These are phyloP conservation scores for Malurus melanocephalus DNA, from an alignment of 2,113 vertebrate species.

Conservation along the genomic window DNA sequence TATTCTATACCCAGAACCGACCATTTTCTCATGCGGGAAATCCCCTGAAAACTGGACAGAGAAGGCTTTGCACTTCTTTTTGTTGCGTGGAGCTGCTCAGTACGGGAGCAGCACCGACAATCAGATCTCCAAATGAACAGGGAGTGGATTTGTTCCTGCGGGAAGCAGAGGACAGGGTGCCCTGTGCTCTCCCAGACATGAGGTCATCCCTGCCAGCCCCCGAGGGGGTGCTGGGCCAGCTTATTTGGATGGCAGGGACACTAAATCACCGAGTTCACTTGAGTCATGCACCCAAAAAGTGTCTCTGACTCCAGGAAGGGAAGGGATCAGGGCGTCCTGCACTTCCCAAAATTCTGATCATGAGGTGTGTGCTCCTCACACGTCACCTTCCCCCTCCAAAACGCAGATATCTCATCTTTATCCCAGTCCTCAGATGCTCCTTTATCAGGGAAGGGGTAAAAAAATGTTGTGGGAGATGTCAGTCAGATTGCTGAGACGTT, in stretches of 20 bases:
- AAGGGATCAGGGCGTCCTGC: neutral
- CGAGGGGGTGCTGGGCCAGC: neutral
- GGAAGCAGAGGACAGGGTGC: neutral
- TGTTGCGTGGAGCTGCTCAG: neutral
- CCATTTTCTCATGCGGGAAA: neutral
- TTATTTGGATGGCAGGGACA: neutral
- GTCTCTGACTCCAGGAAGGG: neutral
- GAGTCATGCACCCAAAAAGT: neutral
- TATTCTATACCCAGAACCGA: neutral
- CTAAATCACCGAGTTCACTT: neutral
- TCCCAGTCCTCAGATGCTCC: neutral
- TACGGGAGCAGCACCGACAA: neutral
- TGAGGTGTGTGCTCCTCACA: neutral
- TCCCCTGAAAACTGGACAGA: neutral
- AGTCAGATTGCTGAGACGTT: neutral
- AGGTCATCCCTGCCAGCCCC: slow-evolving; percentile 12
- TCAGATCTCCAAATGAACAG: neutral
- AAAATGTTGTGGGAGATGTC: neutral
- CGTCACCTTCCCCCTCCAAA: neutral
- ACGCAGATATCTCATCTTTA: fast-evolving
- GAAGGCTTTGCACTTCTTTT: neutral
- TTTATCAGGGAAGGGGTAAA: neutral
- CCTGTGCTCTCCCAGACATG: slow-evolving; percentile 35
- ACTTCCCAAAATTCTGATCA: neutral
- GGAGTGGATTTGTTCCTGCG: neutral